These are phyloP conservation scores for Lasioglossum villosulum DNA, from an alignment of 2,888 invertebrate species.

Conservation along the genomic window DNA sequence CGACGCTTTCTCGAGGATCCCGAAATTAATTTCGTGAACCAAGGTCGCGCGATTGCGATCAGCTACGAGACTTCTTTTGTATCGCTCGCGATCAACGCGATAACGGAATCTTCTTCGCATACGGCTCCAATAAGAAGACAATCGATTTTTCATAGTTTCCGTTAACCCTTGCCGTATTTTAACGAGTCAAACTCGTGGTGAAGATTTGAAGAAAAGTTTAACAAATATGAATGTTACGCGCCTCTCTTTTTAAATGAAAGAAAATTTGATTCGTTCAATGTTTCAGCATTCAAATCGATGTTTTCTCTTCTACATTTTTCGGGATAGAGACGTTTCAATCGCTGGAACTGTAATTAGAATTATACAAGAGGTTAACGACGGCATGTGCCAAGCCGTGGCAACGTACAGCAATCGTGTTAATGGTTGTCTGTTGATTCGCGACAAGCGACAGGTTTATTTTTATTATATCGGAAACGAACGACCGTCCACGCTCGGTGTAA, in stretches of 20 bases:
- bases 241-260: too few relatives aligned
- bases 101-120: not conserved
- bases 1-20: not conserved
- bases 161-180: not conserved
- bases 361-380: not conserved
- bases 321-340: too few relatives aligned
- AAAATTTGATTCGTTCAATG: too few relatives aligned
- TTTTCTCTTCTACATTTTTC: too few relatives aligned
- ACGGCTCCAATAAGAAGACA: not conserved
- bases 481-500: not conserved
- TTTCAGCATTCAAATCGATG: too few relatives aligned
- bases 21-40: not conserved
- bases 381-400: not conserved
- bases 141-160: not conserved
- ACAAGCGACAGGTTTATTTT: not conserved
- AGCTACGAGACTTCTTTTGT: not conserved
- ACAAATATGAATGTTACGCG: too few relatives aligned
- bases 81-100: not conserved
- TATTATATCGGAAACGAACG: slow-evolving; percentile 2
- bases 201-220: too few relatives aligned
- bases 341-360: too few relatives aligned
- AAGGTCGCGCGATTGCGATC: not conserved
- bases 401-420: not conserved
- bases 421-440: not conserved
- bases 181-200: too few relatives aligned